phyloP scores from a whole-genome alignment of 2,113 vertebrate species.

The Azemiops feae region DNA sequence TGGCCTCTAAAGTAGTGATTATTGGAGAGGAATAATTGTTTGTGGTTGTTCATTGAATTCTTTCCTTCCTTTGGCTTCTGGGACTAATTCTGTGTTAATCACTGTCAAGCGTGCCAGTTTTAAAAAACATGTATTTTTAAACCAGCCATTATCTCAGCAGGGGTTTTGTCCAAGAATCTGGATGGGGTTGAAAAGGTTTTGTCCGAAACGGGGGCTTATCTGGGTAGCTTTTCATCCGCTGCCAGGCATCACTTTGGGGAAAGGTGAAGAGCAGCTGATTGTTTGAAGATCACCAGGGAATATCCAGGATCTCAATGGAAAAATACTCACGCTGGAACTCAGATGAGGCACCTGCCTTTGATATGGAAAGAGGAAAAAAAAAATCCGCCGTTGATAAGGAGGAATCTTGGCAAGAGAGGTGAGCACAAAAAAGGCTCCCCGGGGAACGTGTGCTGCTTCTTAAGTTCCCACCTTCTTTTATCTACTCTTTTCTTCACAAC shows the following conservation, averaged over 20 bases:
- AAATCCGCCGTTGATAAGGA: neutral
- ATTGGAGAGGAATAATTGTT: conserved; percentile 67
- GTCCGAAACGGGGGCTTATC: neutral
- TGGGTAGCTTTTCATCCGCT: fast-evolving
- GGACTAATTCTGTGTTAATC: conserved; percentile 48
- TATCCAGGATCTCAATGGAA: neutral
- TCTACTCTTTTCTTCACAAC: neutral
- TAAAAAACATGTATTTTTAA: conserved; percentile 24
- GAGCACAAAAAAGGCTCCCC: neutral
- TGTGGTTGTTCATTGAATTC: conserved; percentile 46
- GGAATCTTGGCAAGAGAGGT: conserved; percentile 6
- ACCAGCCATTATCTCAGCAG: conserved; percentile 41
- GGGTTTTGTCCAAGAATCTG: neutral
- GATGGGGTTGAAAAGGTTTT: neutral
- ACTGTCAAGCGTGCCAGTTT: conserved; percentile 34
- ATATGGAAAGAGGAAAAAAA: neutral
- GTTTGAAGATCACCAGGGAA: neutral
- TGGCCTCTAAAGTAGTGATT: conserved; percentile 66
- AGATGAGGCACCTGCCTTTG: neutral
- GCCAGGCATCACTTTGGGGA: neutral
- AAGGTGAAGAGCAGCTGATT: neutral
- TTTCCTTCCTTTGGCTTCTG: conserved; percentile 48
- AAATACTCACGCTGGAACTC: neutral
- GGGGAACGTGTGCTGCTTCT: neutral
- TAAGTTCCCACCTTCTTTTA: neutral